Base-by-base conservation (phyloP, 2,797 vertebrate species). In the Mus caroli region DNA sequence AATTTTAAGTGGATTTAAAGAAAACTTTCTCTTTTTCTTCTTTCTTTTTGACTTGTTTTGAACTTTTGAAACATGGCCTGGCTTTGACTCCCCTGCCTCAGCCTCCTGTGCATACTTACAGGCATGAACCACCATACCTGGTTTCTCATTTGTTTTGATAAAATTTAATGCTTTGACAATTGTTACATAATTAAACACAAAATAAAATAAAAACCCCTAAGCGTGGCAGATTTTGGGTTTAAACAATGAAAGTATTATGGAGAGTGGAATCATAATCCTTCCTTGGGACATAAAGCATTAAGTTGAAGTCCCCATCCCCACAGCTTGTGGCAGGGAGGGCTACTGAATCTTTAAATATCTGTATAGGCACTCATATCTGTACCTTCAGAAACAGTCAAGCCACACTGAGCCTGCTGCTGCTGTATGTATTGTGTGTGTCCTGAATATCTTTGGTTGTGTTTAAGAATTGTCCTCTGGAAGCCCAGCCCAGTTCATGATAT, bases 121-220 rank as follows among this genome's bases (percentile, higher is more conserved):
- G 60, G 58, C 28, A 46, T 46, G 40, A 64, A 34, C 17, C 40
- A 46, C 28, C 40, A 62, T 62, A 46, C 62, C 60, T 11, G n/a
- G 43, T 67, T 40, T 28, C 40, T 87, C n/a, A 26, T 87, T 95
- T 91, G 52, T 82, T 89, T 91, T 80, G 60, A 62, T 82, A 94
- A 91, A 9, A 79, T 87, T 83, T 94, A 64, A 82, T 93, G 28
- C 24, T 52, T 46, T 69, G 37, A 87, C 22, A 62, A 40, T 91
- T n/a, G 71, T 84, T 90, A 67, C n/a, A 56, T 91, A 62, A 62
- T 96, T 75, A 58, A 73, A 58, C 54, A 64, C 43, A 50, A 92
- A 67, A 64, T n/a, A 31, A 92, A 2, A 60, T 52, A 67, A 60
- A 6, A 60, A 62, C 34, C 10, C 3, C 86, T 40, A 93, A n/a